phyloP scores from a whole-genome alignment of 2,797 vertebrate genomes.

The Cercopithecus petaurista region DNA sequence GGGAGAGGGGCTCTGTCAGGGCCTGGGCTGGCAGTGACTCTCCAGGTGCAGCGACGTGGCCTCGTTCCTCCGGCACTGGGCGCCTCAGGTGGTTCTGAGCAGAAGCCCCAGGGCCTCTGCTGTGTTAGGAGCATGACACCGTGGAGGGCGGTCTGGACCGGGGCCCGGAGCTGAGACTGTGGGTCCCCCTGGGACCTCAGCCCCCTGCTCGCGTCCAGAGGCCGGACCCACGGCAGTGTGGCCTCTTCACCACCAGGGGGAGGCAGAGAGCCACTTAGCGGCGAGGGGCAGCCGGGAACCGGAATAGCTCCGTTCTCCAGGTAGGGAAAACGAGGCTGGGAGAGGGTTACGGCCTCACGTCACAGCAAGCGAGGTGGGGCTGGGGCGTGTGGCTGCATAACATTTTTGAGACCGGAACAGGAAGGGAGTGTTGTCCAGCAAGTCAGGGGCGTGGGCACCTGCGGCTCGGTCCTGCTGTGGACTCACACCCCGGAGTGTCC shows the following conservation, averaged over 20 bases:
- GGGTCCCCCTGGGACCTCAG: not conserved
- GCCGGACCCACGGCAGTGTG: not conserved
- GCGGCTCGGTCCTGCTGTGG: not conserved
- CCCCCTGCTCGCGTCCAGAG: accelerated
- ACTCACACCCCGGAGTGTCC: accelerated
- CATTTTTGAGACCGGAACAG: accelerated
- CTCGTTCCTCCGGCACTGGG: not conserved
- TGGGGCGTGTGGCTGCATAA: accelerated
- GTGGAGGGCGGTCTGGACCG: accelerated
- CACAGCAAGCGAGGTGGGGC: not conserved
- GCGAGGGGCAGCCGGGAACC: not conserved
- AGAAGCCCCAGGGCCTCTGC: not conserved
- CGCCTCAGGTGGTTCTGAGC: not conserved
- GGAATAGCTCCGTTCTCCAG: not conserved
- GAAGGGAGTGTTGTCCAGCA: not conserved
- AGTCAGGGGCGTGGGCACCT: accelerated
- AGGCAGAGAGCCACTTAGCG: not conserved
- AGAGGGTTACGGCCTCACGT: not conserved
- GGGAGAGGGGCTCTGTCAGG: no score
- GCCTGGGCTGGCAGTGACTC: no score
- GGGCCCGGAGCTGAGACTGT: not conserved
- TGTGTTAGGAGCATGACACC: not conserved
- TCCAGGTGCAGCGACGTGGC: not conserved
- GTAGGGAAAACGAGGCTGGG: not conserved
- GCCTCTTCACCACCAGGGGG: constrained; percentile 45